These are phyloP conservation scores for Gymnoscopelus braueri DNA, from an alignment of 2,797 vertebrate genomes.

Conservation along the genomic window DNA sequence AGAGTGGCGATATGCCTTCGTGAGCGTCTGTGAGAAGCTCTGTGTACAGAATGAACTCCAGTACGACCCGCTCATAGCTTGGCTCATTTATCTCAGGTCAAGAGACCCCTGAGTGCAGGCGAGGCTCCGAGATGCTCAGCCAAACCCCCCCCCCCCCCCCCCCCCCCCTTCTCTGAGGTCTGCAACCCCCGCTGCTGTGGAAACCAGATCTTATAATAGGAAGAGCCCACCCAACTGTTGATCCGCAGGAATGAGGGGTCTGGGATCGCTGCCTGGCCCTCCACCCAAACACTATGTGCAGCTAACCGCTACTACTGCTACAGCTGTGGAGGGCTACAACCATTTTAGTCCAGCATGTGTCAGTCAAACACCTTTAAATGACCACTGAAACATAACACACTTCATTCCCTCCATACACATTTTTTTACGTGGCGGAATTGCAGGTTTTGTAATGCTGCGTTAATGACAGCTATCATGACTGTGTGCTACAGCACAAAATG, in stretches of 20 bases:
- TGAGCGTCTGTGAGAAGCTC: not conserved
- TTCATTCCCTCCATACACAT: slow-evolving; percentile 39
- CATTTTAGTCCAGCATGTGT: slow-evolving; percentile 55
- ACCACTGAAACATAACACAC: slow-evolving; percentile 29
- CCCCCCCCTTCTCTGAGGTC: slow-evolving; percentile 27
- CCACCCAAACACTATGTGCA: slow-evolving; percentile 49
- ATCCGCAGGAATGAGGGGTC: slow-evolving; percentile 66
- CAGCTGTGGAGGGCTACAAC: slow-evolving; percentile 40
- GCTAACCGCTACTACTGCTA: slow-evolving; percentile 27
- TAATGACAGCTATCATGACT: slow-evolving; percentile 56
- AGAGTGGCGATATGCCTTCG: no score
- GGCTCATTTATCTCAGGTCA: slow-evolving; percentile 50
- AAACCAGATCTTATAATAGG: slow-evolving; percentile 76
- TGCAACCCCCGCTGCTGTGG: slow-evolving; percentile 66
- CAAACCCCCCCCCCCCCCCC: slow-evolving; percentile 52
- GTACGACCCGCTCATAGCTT: slow-evolving; percentile 31
- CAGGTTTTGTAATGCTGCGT: slow-evolving; percentile 57
- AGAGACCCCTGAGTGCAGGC: slow-evolving; percentile 39
- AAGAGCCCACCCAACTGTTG: slow-evolving; percentile 76
- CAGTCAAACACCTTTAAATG: slow-evolving; percentile 37
- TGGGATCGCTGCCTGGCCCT: slow-evolving; percentile 60
- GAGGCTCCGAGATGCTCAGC: slow-evolving; percentile 50
- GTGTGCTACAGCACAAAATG: not conserved
- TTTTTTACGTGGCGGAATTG: slow-evolving; percentile 64
- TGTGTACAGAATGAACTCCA: slow-evolving; percentile 9